A percentile compares a stretch with the other conserved stretches of the same genome.
Evolutionary conservation across 2,888 invertebrate species (phyloP).

Genomic region (Gisinianus flammeolus): DNA sequence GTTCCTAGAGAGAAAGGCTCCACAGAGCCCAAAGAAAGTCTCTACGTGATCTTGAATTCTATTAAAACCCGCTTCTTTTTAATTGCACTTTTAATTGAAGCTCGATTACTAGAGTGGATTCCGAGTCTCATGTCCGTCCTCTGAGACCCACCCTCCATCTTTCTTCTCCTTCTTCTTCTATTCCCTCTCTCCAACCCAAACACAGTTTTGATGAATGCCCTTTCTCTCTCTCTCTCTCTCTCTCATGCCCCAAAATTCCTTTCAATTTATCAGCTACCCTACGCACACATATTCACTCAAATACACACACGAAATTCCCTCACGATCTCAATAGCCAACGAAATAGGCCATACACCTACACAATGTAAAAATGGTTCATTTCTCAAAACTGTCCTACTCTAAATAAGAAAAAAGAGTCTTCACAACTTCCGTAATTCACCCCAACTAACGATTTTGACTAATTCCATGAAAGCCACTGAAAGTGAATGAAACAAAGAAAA

Average conservation of each 20-base stretch:
- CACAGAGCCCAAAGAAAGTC: constrained; percentile 10
- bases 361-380: not conserved
- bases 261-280: not conserved
- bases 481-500: no score
- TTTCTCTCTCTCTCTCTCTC: not conserved
- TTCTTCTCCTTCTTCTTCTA: not conserved
- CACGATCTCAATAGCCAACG: not conserved
- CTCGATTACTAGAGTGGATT: constrained; percentile 16
- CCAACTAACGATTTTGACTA: no score
- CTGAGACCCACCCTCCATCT: not conserved
- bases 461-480: no score
- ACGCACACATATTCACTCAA: no score
- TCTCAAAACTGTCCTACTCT: not conserved
- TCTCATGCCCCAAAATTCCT: not conserved
- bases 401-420: not conserved
- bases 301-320: not conserved
- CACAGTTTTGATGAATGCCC: not conserved
- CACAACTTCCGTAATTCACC: no score
- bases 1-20: not conserved
- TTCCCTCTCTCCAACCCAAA: not conserved
- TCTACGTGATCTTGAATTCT: constrained; percentile 54
- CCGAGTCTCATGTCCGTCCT: not conserved
- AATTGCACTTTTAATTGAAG: constrained; percentile 50
- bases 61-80: constrained; percentile 48
- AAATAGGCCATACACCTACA: not conserved